Conservation (phyloP, 2,888 invertebrate species). For the Watsonalla cultraria region DNA sequence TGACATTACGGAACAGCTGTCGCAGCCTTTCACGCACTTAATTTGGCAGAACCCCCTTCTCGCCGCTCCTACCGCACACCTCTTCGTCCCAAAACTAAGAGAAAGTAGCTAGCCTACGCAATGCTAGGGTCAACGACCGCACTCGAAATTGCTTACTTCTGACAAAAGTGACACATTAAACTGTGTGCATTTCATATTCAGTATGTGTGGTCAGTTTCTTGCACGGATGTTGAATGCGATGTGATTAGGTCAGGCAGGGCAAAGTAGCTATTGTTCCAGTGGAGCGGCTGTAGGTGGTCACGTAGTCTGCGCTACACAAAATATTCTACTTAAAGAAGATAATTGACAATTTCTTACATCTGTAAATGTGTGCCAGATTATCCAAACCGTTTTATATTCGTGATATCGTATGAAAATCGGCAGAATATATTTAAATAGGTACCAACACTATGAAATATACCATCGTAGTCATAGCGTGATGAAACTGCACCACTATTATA, state of each 20-base stretch:
- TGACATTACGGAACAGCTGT: slow-evolving; percentile 49
- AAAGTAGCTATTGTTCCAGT: slow-evolving; percentile 37
- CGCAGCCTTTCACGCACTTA: slow-evolving; percentile 75
- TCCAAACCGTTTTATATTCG: no score
- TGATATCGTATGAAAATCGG: no score
- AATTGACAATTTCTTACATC: no score
- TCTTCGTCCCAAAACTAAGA: slow-evolving; percentile 60
- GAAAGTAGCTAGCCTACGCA: slow-evolving; percentile 79
- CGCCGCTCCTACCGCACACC: slow-evolving; percentile 47
- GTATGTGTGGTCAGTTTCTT: slow-evolving; percentile 72
- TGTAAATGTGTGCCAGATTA: no score
- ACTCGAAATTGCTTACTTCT: slow-evolving; percentile 75
- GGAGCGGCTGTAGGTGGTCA: slow-evolving; percentile 26
- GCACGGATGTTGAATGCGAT: slow-evolving; percentile 59
- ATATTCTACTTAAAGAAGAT: not conserved
- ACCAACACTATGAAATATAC: no score
- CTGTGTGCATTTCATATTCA: slow-evolving; percentile 71
- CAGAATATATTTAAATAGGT: no score
- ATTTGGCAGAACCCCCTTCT: slow-evolving; percentile 75
- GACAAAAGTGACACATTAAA: slow-evolving; percentile 75
- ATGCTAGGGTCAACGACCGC: slow-evolving; percentile 75
- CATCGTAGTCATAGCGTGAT: no score
- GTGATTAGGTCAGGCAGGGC: slow-evolving; percentile 53
- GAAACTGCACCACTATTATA: no score
- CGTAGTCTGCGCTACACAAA: slow-evolving; percentile 23